Base-by-base conservation (phyloP, 1,140 invertebrate genomes). In the Rhyzopertha dominica region DNA sequence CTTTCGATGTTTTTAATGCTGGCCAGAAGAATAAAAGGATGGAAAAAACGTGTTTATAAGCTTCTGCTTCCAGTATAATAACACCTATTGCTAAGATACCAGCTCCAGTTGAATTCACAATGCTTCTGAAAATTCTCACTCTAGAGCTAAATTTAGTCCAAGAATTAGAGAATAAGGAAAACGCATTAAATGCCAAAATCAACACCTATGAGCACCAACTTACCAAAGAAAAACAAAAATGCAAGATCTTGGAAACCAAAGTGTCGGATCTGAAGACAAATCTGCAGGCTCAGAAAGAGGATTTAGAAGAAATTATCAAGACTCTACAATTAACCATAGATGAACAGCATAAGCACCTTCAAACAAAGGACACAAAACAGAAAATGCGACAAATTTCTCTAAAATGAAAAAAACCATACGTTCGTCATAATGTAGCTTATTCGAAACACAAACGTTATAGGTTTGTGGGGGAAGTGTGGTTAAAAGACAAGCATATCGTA, bases 401-500 rank as follows among this genome's bases (percentile, higher is more conserved):
- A 68, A 70, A 10, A 46, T 71, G 5, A 47, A n/a, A n/a, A n/a
- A n/a, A n/a, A n/a, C n/a, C n/a, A n/a, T n/a, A n/a, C n/a, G n/a
- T n/a, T n/a, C n/a, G n/a, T n/a, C n/a, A n/a, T n/a, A n/a, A n/a
- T n/a, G n/a, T n/a, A n/a, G n/a, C n/a, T n/a, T n/a, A n/a, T n/a
- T n/a, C n/a, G n/a, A n/a, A n/a, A n/a, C n/a, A n/a, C n/a, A n/a
- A n/a, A n/a, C n/a, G n/a, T n/a, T n/a, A n/a, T n/a, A n/a, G n/a
- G n/a, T n/a, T n/a, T n/a, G n/a, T n/a, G n/a, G 80, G 80, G 20
- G 81, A 85, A 50, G 76, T 82, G 12, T 96, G 94, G 90, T 70
- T 98, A 1, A 91, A 96, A 68, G 95, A 98, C 60, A 78, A 84
- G n/a, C n/a, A n/a, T n/a, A n/a, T n/a, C n/a, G n/a, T n/a, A n/a